Conservation (phyloP, 1,140 invertebrate genomes). For the Chrysoperla carnea region DNA sequence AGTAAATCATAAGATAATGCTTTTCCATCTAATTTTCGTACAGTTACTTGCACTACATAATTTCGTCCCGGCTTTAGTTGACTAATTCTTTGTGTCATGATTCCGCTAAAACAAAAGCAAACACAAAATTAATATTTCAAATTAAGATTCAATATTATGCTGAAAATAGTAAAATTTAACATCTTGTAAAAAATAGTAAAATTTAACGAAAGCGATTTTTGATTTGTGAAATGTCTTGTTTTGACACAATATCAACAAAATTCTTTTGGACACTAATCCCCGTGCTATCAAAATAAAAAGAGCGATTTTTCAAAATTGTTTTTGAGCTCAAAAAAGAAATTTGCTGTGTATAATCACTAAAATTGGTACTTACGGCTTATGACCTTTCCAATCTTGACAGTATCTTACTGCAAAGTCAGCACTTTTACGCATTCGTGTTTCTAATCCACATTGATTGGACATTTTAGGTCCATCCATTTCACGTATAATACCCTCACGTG, state of each 20-base stretch:
- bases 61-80: constrained; percentile 19
- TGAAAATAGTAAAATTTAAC: too few species aligned
- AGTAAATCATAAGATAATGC: constrained; percentile 26
- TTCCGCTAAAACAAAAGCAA: constrained; percentile 16
- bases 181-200: too few species aligned
- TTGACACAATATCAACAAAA: too few species aligned
- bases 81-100: constrained; percentile 22
- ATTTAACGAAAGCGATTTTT: too few species aligned
- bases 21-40: constrained; percentile 23
- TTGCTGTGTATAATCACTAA: too few species aligned
- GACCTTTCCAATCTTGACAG: constrained; percentile 14
- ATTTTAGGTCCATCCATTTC: constrained; percentile 11
- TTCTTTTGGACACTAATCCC: too few species aligned
- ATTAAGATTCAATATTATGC: too few species aligned
- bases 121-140: constrained; percentile 1
- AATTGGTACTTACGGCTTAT: not conserved
- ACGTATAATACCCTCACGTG: constrained; percentile 14
- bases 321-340: too few species aligned
- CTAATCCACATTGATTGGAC: constrained; percentile 26
- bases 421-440: constrained; percentile 19
- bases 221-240: too few species aligned
- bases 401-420: constrained; percentile 18
- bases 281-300: too few species aligned
- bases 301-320: too few species aligned
- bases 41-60: constrained; percentile 26